These are phyloP conservation scores for Maniola hyperantus DNA, from an alignment of 2,888 invertebrate species.

Conservation along the genomic window DNA sequence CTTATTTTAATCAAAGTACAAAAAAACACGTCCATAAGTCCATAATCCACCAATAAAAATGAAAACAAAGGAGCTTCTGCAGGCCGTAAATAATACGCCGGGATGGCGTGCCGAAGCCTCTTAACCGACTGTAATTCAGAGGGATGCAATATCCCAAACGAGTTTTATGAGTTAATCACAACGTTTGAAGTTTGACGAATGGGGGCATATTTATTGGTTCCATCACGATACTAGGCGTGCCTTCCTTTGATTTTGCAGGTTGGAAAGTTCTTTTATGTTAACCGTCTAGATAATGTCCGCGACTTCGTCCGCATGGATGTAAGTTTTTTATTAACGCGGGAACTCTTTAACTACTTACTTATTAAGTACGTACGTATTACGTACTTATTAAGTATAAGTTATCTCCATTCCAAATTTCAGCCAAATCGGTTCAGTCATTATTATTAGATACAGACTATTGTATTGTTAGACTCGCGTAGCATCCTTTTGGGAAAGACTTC, in stretches of 20 bases:
- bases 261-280: neutral
- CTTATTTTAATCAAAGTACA: slow-evolving; percentile 36
- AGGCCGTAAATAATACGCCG: slow-evolving; percentile 48
- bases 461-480: no score
- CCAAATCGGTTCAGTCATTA: no score
- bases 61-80: slow-evolving; percentile 42
- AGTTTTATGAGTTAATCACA: slow-evolving; percentile 76
- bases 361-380: no score
- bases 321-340: no score
- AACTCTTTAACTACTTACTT: no score
- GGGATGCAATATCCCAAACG: slow-evolving; percentile 51
- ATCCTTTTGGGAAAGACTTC: no score
- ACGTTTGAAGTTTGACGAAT: slow-evolving; percentile 77
- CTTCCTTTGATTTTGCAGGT: slow-evolving; percentile 29
- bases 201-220: slow-evolving; percentile 63
- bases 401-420: no score
- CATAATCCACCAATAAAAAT: slow-evolving; percentile 39
- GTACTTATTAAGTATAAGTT: no score
- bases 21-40: slow-evolving; percentile 26
- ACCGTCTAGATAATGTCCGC: no score
- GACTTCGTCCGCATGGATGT: no score
- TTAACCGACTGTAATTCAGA: slow-evolving; percentile 48
- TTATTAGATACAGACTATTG: no score
- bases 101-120: slow-evolving; percentile 61
- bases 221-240: slow-evolving; percentile 57